phyloP scores from a whole-genome alignment of 1,140 invertebrate genomes.

The Papilio machaon region DNA sequence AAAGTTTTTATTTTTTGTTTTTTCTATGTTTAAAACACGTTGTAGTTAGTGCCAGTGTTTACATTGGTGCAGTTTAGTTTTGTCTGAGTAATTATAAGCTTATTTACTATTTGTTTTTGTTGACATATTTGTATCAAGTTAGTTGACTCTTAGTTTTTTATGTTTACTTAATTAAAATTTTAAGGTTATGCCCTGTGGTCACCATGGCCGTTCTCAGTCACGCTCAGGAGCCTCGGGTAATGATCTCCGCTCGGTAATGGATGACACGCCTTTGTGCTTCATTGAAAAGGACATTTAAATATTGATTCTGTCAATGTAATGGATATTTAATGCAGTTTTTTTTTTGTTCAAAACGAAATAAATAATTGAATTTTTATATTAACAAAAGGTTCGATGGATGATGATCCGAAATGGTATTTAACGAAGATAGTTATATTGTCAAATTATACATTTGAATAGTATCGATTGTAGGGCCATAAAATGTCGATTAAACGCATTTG shows the following conservation, averaged over 20 bases:
- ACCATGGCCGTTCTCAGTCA: slow-evolving; percentile 36
- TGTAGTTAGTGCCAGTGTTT: background rate
- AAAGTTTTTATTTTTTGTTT: background rate
- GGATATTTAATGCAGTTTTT: background rate
- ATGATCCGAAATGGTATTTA: background rate
- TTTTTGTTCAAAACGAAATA: slow-evolving; percentile 26
- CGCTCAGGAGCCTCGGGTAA: slow-evolving; percentile 18
- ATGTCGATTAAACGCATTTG: background rate
- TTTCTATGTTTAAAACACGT: background rate
- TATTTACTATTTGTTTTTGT: background rate
- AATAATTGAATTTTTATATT: slow-evolving; percentile 4
- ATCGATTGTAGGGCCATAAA: background rate
- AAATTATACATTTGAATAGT: background rate
- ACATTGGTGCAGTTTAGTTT: background rate
- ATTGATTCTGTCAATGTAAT: slow-evolving; percentile 33
- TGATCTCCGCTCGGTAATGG: slow-evolving; percentile 27
- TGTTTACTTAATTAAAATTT: slow-evolving; percentile 31
- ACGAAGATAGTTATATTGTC: background rate
- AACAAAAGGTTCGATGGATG: background rate
- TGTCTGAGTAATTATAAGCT: background rate
- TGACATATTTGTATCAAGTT: background rate
- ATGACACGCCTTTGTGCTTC: slow-evolving; percentile 27
- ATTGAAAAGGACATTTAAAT: slow-evolving; percentile 36
- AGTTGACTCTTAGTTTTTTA: background rate
- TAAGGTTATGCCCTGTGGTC: slow-evolving; percentile 35